phyloP scores from a whole-genome alignment of 2,113 vertebrate genomes.

The Anoura caudifer region DNA sequence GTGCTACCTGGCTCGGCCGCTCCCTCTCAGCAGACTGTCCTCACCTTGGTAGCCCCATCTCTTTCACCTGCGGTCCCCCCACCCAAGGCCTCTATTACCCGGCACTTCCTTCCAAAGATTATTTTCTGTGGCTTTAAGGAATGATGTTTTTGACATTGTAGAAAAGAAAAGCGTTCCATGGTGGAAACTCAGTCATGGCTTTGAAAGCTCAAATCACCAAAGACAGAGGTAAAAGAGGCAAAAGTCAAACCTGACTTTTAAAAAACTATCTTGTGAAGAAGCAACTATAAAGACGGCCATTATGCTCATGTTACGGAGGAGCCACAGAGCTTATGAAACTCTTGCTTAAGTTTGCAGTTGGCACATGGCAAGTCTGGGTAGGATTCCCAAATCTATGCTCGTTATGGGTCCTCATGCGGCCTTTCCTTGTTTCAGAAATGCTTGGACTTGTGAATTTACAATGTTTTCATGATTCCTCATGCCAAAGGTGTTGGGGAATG shows the following conservation, averaged over 20 bases:
- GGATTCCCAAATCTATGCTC: neutral
- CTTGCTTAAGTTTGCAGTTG: neutral
- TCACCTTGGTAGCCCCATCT: neutral
- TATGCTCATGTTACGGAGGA: neutral
- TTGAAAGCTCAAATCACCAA: neutral
- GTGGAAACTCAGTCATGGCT: neutral
- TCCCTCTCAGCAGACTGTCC: slow-evolving; percentile 52
- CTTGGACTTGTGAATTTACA: neutral
- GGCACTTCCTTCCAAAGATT: neutral
- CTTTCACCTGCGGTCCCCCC: neutral
- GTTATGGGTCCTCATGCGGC: no score
- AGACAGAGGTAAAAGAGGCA: neutral
- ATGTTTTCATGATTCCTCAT: neutral
- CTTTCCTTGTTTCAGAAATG: neutral
- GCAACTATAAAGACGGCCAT: neutral
- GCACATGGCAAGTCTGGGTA: accelerated
- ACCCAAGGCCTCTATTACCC: neutral
- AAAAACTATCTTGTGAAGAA: neutral
- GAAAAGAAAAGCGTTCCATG: neutral
- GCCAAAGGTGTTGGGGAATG: neutral
- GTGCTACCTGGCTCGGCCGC: slow-evolving; percentile 84
- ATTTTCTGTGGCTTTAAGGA: neutral
- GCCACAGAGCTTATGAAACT: neutral
- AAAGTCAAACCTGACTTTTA: neutral
- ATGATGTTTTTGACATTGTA: neutral